Conservation (phyloP, 2,797 vertebrate species). For the Momotus momota region DNA sequence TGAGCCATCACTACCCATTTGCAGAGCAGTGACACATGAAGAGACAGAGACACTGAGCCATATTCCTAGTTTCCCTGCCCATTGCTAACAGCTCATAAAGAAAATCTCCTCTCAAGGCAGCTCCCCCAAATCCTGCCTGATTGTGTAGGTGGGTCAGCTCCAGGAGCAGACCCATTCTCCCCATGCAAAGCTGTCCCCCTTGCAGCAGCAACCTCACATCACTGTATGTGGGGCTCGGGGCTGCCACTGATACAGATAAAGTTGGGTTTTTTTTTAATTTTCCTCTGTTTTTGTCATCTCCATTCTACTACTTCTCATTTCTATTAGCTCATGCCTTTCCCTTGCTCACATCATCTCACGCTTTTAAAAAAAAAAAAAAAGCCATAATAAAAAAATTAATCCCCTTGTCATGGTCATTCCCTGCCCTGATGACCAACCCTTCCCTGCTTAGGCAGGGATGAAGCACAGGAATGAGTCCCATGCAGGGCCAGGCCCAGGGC, state of each 20-base stretch:
- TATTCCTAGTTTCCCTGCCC: background rate
- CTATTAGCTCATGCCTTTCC: background rate
- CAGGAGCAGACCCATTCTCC: background rate
- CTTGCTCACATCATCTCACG: background rate
- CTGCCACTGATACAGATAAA: background rate
- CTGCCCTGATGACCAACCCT: background rate
- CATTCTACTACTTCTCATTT: background rate
- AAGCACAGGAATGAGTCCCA: fast-evolving
- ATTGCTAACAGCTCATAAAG: background rate
- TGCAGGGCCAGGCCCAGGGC: background rate
- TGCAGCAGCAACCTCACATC: fast-evolving
- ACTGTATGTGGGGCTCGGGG: background rate
- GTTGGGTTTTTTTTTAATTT: background rate
- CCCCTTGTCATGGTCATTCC: background rate
- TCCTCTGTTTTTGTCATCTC: background rate
- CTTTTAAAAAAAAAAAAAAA: background rate
- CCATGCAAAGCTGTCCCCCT: background rate
- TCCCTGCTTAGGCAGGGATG: background rate
- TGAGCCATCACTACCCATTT: fast-evolving
- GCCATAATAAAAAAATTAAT: background rate
- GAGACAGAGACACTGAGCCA: fast-evolving
- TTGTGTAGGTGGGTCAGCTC: background rate
- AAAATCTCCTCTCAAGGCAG: background rate
- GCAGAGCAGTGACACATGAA: fast-evolving
- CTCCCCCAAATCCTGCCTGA: background rate